Conservation (phyloP, 2,797 vertebrate species). For the Trachops cirrhosus region DNA sequence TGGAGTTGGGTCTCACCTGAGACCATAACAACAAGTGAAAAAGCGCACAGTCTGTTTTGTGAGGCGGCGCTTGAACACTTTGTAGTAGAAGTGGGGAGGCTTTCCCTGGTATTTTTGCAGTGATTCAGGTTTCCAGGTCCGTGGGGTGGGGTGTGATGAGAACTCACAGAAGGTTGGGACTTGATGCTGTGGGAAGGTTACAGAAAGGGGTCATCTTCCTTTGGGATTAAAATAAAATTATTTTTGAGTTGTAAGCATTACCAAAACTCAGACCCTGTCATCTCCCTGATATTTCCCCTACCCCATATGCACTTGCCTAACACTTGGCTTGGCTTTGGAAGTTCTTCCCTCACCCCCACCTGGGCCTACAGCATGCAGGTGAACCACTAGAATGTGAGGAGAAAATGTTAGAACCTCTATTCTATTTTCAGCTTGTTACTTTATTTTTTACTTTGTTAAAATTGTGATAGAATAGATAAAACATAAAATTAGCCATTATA, state of each 20-base stretch:
- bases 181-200: neutral
- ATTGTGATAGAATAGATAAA: neutral
- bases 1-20: constrained; percentile 24
- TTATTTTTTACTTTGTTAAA: neutral
- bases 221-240: neutral
- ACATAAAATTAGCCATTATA: neutral
- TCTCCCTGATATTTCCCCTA: neutral
- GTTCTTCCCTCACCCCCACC: too few species aligned
- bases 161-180: neutral
- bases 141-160: neutral
- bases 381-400: neutral
- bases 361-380: neutral
- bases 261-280: neutral
- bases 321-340: neutral
- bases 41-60: neutral
- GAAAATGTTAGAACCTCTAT: neutral
- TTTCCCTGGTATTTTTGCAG: neutral
- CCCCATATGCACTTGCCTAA: neutral
- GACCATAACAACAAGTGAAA: neutral
- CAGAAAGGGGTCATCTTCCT: neutral
- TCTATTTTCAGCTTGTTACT: neutral
- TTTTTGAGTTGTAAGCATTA: neutral
- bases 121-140: neutral
- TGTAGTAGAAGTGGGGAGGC: neutral
- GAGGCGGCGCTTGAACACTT: neutral